Evolutionary conservation across 2,888 invertebrate species (phyloP), one percentile per base, ranked within the genome.

Genomic region (Tinea semifulvella): DNA sequence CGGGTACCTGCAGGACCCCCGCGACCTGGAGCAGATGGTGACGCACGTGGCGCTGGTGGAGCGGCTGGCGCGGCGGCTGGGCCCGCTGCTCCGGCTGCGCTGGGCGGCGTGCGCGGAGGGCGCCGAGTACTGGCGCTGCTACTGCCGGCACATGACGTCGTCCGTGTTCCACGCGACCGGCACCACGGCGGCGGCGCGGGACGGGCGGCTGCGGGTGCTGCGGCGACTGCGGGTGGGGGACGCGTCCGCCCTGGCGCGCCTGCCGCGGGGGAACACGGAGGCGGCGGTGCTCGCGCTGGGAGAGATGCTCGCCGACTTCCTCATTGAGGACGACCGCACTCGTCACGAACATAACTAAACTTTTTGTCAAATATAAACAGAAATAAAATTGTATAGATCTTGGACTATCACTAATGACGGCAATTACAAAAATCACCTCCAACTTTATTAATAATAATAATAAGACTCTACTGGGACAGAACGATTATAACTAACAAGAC

Each of bases 271-370:
- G 1, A 68, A 63, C 51, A 64, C 73, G 2, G 71, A 60, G 6
- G 69, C 74, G 5, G 47, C 57, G 1, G 48, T 59, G 27, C 50
- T 74, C n/a, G 72, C 71, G 1, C 47, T 72, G 16, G 73, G 69
- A 0, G 73, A 73, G 48, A 55, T 62, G 25, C 48, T 61, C 2
- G 61, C 58, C 0, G 60, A 68, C 42, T 56, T 14, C 18, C 3
- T 69, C n/a, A 44, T 65, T 2, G 27, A 56, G 3, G 43, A 55
- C 13, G 53, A 57, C 3, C 22, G n/a, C n/a, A n/a, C n/a, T n/a
- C n/a, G n/a, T n/a, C n/a, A 44, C 8, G 8, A 22, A 22, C 25
- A 7, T 22, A 7, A 22, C 25, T 8, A 22, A 8, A 22, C n/a
- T n/a, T n/a, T n/a, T n/a, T n/a, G n/a, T n/a, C n/a, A n/a, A n/a